These are phyloP conservation scores for Emydocephalus ijimae DNA, from an alignment of 2,113 vertebrate genomes.

Conservation along the genomic window DNA sequence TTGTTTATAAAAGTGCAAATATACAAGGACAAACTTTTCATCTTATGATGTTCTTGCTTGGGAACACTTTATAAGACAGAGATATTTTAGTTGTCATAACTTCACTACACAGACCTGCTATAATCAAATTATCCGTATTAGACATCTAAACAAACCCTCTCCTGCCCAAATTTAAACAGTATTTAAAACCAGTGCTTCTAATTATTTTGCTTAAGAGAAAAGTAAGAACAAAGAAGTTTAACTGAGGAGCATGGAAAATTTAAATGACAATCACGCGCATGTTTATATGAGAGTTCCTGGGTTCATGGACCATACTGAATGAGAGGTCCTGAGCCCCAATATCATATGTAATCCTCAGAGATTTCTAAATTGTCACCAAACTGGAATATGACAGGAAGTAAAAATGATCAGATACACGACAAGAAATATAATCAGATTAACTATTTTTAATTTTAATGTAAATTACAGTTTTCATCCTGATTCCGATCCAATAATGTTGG, in stretches of 20 bases:
- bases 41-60: not conserved
- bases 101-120: not conserved
- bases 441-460: not conserved
- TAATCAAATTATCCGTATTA: not conserved
- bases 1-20: not conserved
- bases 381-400: not conserved
- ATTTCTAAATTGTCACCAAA: not conserved
- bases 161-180: not conserved
- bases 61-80: not conserved
- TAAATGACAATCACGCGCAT: not conserved
- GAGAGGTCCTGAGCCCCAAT: not conserved
- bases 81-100: not conserved
- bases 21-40: not conserved
- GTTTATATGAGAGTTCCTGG: not conserved
- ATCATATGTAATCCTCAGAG: not conserved
- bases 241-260: conserved; percentile 9
- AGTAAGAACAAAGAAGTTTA: not conserved
- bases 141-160: not conserved
- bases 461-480: not conserved
- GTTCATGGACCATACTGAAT: not conserved
- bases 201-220: not conserved
- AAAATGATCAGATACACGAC: not conserved
- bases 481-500: not conserved
- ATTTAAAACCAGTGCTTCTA: not conserved
- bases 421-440: not conserved